Conservation (phyloP, 2,888 invertebrate species). For the Chloroclysta siterata region DNA sequence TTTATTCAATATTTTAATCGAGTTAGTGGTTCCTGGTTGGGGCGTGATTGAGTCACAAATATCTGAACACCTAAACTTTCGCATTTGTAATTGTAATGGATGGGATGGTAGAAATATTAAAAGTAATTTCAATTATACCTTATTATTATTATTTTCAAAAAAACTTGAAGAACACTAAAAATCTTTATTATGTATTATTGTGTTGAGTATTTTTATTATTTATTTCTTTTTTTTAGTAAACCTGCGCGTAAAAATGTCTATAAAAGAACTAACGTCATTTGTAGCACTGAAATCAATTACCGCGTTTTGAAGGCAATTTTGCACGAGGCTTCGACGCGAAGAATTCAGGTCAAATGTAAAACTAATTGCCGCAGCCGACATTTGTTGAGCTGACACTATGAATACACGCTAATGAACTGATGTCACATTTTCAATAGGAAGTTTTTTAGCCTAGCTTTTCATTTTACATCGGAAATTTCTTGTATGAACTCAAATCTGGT, state of each 20-base stretch:
- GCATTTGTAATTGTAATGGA: too few species aligned
- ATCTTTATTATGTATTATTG: too few species aligned
- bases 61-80: too few species aligned
- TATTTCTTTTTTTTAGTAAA: too few species aligned
- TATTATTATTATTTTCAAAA: too few species aligned
- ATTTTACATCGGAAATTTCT: conserved; percentile 11
- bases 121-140: too few species aligned
- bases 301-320: conserved; percentile 1
- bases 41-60: too few species aligned
- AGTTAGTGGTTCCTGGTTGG: too few species aligned
- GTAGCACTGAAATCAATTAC: neutral
- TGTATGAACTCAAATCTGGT: neutral
- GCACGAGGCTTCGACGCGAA: conserved; percentile 9
- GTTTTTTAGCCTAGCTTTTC: conserved; percentile 16
- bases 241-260: neutral
- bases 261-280: neutral
- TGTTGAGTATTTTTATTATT: too few species aligned
- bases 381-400: conserved; percentile 23
- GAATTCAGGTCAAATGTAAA: conserved; percentile 24
- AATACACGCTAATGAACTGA: conserved; percentile 28
- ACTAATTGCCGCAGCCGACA: conserved; percentile 15
- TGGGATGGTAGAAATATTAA: too few species aligned
- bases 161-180: too few species aligned
- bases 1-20: too few species aligned
- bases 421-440: conserved; percentile 22